phyloP scores from a whole-genome alignment of 2,888 invertebrate species.

The Dorcus parallelipipedus region DNA sequence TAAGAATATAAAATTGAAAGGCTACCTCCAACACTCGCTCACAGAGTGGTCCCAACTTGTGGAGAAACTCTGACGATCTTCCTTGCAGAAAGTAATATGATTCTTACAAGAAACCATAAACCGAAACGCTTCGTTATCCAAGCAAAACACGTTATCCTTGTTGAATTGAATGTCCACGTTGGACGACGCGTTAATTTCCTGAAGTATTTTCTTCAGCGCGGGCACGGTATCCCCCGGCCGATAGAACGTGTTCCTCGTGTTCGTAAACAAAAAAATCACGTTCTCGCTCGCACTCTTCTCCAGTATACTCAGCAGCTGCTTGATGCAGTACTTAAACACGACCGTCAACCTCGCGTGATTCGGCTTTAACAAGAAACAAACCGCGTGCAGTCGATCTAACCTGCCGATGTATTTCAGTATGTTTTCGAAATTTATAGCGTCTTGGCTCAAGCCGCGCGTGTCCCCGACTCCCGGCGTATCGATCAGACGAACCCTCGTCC shows the following conservation, averaged over 20 bases:
- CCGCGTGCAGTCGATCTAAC: slow-evolving; percentile 37
- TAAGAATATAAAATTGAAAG: too few relatives aligned
- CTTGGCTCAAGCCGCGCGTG: slow-evolving; percentile 26
- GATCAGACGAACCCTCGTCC: slow-evolving; percentile 34
- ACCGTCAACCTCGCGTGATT: slow-evolving; percentile 35
- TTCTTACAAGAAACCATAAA: slow-evolving; percentile 36
- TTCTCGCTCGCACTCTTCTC: slow-evolving; percentile 40
- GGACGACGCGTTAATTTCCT: slow-evolving; percentile 31
- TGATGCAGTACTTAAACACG: slow-evolving; percentile 39
- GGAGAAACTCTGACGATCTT: slow-evolving; percentile 20
- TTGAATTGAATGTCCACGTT: slow-evolving; percentile 31
- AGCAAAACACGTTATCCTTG: slow-evolving; percentile 38
- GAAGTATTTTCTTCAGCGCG: slow-evolving; percentile 29
- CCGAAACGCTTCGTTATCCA: slow-evolving; percentile 42
- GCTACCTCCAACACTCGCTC: slow-evolving; percentile 18
- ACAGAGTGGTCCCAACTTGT: slow-evolving; percentile 33
- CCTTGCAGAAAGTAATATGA: slow-evolving; percentile 22
- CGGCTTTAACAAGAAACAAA: slow-evolving; percentile 38
- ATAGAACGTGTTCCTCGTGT: slow-evolving; percentile 35
- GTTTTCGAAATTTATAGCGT: slow-evolving; percentile 28
- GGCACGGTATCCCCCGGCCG: slow-evolving; percentile 37
- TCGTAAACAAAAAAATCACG: slow-evolving; percentile 42
- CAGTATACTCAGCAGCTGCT: slow-evolving; percentile 39
- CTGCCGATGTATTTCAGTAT: slow-evolving; percentile 35
- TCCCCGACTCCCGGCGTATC: slow-evolving; percentile 41